A percentile compares a stretch with the other conserved stretches of the same genome.
These are phyloP conservation scores for Cyrtonyx montezumae DNA, from an alignment of 2,113 vertebrate genomes.

Conservation along the genomic window DNA sequence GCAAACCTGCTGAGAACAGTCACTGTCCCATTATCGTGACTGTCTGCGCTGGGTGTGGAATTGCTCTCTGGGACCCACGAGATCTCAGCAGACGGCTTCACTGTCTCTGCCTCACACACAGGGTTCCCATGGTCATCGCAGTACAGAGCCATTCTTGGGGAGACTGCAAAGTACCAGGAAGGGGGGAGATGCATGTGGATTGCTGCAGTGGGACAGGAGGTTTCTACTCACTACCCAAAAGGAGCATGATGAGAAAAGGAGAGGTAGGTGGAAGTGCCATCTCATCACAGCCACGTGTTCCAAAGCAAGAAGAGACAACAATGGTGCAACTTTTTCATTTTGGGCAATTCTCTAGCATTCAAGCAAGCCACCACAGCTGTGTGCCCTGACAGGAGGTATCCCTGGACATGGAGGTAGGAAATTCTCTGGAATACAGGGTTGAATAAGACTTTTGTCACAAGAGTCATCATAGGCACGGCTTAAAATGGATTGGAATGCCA, in stretches of 20 bases:
- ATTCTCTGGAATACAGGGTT: not conserved
- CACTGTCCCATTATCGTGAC: not conserved
- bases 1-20: not conserved
- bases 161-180: not conserved
- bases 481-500: not conserved
- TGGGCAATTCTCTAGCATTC: rapidly evolving
- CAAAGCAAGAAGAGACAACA: not conserved
- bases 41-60: not conserved
- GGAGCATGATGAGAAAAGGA: not conserved
- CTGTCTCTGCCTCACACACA: not conserved
- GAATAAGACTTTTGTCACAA: not conserved
- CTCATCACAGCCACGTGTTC: rapidly evolving
- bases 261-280: not conserved
- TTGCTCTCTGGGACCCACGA: not conserved
- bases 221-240: not conserved
- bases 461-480: not conserved
- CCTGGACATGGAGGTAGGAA: not conserved
- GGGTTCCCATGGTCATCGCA: not conserved
- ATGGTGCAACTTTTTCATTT: rapidly evolving
- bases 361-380: not conserved
- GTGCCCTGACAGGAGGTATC: not conserved
- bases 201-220: not conserved
- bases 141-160: not conserved
- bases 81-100: not conserved
- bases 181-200: not conserved